Evolutionary conservation across 1,140 invertebrate species (phyloP).

Genomic region (Atopsyche davidsoni): DNA sequence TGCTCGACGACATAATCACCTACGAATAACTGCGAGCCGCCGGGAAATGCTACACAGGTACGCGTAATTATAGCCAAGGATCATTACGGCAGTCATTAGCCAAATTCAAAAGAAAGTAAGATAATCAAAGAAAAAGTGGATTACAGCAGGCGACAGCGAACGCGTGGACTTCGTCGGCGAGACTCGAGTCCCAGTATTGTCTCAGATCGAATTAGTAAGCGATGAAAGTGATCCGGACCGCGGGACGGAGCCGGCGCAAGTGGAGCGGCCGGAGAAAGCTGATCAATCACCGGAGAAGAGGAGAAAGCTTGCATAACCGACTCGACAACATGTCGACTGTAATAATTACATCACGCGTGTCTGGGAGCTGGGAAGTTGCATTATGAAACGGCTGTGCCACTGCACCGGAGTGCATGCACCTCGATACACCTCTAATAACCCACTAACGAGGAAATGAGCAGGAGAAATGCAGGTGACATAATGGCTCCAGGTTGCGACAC

Average conservation of each 20-base stretch:
- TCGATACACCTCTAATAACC: conserved; percentile 19
- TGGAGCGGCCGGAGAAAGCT: conserved; percentile 13
- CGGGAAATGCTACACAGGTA: no score
- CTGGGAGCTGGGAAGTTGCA: conserved; percentile 11
- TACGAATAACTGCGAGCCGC: no score
- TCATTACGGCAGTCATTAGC: no score
- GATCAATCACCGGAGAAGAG: conserved; percentile 10
- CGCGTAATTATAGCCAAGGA: no score
- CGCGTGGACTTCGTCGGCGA: no score
- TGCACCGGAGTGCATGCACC: conserved; percentile 12
- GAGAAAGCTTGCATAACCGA: neutral
- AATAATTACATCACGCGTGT: conserved; percentile 1
- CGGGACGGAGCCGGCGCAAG: no score
- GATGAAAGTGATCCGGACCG: no score
- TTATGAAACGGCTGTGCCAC: neutral
- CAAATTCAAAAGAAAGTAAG: no score
- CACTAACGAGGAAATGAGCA: conserved; percentile 20
- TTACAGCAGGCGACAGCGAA: neutral
- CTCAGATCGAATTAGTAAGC: no score
- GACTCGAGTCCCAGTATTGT: no score
- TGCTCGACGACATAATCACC: no score
- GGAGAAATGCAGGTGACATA: conserved; percentile 21
- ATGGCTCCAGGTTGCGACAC: no score
- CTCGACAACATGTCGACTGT: conserved; percentile 2
- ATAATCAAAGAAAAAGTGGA: neutral